Evolutionary conservation across 1,140 invertebrate genomes (phyloP).

Genomic region (Lasioglossum baleicum): DNA sequence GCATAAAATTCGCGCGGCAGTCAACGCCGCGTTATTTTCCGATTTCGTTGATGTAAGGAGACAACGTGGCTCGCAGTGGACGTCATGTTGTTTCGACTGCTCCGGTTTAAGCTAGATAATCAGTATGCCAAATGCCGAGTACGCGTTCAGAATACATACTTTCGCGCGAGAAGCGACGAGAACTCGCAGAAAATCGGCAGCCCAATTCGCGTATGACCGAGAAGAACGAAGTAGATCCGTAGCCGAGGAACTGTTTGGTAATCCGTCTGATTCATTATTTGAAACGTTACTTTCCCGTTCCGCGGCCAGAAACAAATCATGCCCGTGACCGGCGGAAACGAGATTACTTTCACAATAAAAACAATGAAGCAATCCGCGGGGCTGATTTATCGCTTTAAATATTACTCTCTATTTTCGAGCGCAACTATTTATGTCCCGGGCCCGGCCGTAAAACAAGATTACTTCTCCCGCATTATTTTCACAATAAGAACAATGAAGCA

Average conservation of each 20-base stretch:
- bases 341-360: slow-evolving; percentile 32
- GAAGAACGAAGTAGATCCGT: too few species aligned
- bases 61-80: too few species aligned
- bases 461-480: slow-evolving; percentile 26
- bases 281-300: slow-evolving; percentile 1
- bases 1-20: too few species aligned
- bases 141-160: too few species aligned
- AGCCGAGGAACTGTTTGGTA: background rate
- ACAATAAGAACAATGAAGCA: slow-evolving; percentile 29
- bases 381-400: slow-evolving; percentile 37
- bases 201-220: too few species aligned
- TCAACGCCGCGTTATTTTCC: too few species aligned
- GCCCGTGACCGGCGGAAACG: background rate
- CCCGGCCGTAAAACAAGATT: slow-evolving; percentile 8
- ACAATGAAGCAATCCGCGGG: slow-evolving; percentile 7
- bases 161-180: too few species aligned
- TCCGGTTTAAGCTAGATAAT: too few species aligned
- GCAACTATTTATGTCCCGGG: slow-evolving; percentile 7
- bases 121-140: too few species aligned
- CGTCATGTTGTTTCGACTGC: too few species aligned
- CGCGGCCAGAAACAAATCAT: slow-evolving; percentile 2
- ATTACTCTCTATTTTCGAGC: slow-evolving; percentile 35
- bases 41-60: too few species aligned
- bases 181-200: too few species aligned
- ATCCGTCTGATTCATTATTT: slow-evolving; percentile 9